Evolutionary conservation across 2,888 invertebrate genomes (phyloP), one percentile per base, ranked within the genome.

Genomic region (Epistrophe eligans): DNA sequence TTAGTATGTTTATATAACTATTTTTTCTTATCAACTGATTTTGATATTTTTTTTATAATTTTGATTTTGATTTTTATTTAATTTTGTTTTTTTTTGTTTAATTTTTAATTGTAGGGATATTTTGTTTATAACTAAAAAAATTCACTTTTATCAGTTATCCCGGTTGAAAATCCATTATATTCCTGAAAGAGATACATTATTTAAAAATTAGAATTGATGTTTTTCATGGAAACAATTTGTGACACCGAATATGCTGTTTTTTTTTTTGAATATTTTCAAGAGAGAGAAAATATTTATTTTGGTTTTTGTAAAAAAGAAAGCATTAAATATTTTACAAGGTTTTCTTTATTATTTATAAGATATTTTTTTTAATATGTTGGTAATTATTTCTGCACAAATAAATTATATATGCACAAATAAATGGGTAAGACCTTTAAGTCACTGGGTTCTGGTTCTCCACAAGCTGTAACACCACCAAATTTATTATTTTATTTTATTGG

Each of bases 91-190:
- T 15, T 45, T 28, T 35, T 45, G 11, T 19, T 62, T 58, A 19
- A 58, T 28, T 60, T 38, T 40, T 10, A 35, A 35, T 5, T 11
- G 13, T 4, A 8, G 35, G 13, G 19, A 66, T 35, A 48, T 48
- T 48, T 7, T n/a, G n/a, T 24, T 43, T 35, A 24, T 24, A 24
- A 24, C 3, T 24, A 24, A 11, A 67, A 67, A 71, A 60, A 73
- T 40, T n/a, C 79, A 76, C 74, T 83, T 76, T 74, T 74, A 55
- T 79, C n/a, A 66, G 6, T 84, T 85, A 89, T 83, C 89, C 89
- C 52, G 89, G 88, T 71, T 89, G 82, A 87, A 88, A 87, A 84
- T 89, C 89, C 89, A 89, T 87, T 84, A 88, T 83, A 67, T 50
- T 83, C 76, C 89, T 89, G 79, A 40, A 88, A 88, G 17, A 82